phyloP scores from a whole-genome alignment of 2,797 vertebrate genomes.

The Phylloscopus collybita region DNA sequence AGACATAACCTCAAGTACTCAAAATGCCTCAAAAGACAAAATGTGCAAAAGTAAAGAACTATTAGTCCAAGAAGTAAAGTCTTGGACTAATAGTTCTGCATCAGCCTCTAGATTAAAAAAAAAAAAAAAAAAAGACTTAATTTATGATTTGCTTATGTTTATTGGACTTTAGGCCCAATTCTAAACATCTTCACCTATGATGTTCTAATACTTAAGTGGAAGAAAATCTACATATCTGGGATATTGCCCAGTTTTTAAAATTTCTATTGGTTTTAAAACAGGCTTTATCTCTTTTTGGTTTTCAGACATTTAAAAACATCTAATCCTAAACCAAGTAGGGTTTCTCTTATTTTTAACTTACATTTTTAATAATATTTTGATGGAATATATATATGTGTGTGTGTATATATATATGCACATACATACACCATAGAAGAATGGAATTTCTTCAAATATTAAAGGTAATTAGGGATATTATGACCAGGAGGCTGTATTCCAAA shows the following conservation, averaged over 20 bases:
- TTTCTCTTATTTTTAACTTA: neutral
- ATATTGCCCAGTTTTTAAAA: rapidly evolving
- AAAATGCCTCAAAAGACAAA: neutral
- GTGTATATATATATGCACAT: neutral
- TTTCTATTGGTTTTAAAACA: neutral
- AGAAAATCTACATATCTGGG: neutral
- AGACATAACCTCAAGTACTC: neutral
- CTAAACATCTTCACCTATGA: neutral
- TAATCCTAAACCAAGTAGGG: neutral
- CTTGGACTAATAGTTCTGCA: neutral
- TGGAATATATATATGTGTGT: too few relatives aligned
- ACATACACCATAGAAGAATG: neutral
- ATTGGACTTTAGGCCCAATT: rapidly evolving
- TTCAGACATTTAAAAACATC: neutral
- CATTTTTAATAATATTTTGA: neutral
- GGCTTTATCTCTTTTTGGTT: neutral
- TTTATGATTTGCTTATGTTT: neutral
- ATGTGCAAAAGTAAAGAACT: neutral
- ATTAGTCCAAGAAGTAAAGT: neutral
- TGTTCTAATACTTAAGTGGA: neutral
- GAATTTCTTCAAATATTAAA: neutral
- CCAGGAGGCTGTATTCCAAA: neutral
- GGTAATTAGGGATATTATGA: neutral
- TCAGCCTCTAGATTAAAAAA: neutral
- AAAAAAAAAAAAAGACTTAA: neutral